Evolutionary conservation across 2,797 vertebrate species (phyloP), one percentile per base, ranked within the genome.

Genomic region (Takifugu ocellatus): DNA sequence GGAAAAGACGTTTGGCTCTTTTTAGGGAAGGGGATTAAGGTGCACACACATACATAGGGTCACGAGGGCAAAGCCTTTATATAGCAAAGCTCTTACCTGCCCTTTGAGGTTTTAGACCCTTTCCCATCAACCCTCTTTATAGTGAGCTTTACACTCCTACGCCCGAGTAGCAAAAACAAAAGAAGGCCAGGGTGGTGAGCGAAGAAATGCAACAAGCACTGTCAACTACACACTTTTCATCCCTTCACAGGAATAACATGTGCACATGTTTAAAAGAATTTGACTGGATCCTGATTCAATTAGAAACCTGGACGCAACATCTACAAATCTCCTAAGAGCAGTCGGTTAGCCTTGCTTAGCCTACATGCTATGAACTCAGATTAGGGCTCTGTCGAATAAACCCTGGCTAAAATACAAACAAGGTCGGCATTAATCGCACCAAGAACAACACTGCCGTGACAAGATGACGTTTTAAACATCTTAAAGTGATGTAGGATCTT

Each of bases 81-180:
- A 82, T 39, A 78, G 79, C 87, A 84, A 77, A 84, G 86, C 87
- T 78, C 90, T 95, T 94, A 94, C 93, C 94, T 94, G 91, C 90
- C 85, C 84, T 88, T 87, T 29, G 77, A 75, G 79, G 78, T 69
- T 86, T 88, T 92, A 63, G 93, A 91, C 87, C 93, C 92, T 85
- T 93, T 94, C 87, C 88, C 91, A 92, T 94, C 92, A 93, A 94
- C 88, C 91, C 91, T 93, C 90, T 94, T 93, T 93, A 94, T 88
- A 87, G 89, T 90, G 89, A 95, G 89, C 91, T 92, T 94, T 92
- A 95, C 90, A 91, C 89, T 94, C 90, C 94, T 94, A 91, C 51
- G 85, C 85, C 85, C 88, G 86, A 21, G 86, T 87, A 88, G 91
- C 88, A 89, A 87, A 90, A 85, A 93, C 89, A 93, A 82, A 93